Percentiles rank a stretch among this genome's conserved stretches.
Evolutionary conservation across 64 coral and sea anemone genomes (phyloP).

Genomic region (Exaiptasia diaphana): DNA sequence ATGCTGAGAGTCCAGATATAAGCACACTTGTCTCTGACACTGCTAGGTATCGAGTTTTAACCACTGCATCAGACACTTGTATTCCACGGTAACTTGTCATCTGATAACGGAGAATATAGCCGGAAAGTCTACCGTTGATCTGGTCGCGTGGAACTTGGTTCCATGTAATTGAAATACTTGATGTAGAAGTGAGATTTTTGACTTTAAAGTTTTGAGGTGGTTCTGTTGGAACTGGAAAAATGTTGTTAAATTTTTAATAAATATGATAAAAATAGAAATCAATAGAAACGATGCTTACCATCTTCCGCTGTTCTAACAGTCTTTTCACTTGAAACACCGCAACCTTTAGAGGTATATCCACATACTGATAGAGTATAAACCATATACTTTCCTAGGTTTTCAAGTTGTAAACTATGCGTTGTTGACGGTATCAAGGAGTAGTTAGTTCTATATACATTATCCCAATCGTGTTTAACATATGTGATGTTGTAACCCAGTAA

Average conservation of each 20-base stretch:
- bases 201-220: slow-evolving; percentile 15
- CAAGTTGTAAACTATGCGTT: background rate
- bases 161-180: slow-evolving; percentile 34
- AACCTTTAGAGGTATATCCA: slow-evolving; percentile 71
- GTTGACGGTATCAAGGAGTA: background rate
- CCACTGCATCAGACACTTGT: background rate
- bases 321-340: slow-evolving; percentile 11
- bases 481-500: slow-evolving; percentile 69
- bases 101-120: slow-evolving; percentile 47
- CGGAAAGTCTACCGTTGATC: slow-evolving; percentile 55
- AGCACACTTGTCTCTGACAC: background rate
- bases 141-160: slow-evolving; percentile 37
- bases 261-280: background rate
- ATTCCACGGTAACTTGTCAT: slow-evolving; percentile 9
- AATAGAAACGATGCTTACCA: slow-evolving; percentile 8
- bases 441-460: background rate
- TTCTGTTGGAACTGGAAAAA: slow-evolving; percentile 36
- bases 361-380: slow-evolving; percentile 15
- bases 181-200: slow-evolving; percentile 55
- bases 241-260: background rate
- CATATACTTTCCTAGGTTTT: slow-evolving; percentile 18
- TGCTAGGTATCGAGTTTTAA: background rate
- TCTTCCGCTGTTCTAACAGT: slow-evolving; percentile 52
- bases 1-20: background rate
- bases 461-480: slow-evolving; percentile 16